Conservation (phyloP, 2,113 vertebrate species). For the Bubo scandiacus region DNA sequence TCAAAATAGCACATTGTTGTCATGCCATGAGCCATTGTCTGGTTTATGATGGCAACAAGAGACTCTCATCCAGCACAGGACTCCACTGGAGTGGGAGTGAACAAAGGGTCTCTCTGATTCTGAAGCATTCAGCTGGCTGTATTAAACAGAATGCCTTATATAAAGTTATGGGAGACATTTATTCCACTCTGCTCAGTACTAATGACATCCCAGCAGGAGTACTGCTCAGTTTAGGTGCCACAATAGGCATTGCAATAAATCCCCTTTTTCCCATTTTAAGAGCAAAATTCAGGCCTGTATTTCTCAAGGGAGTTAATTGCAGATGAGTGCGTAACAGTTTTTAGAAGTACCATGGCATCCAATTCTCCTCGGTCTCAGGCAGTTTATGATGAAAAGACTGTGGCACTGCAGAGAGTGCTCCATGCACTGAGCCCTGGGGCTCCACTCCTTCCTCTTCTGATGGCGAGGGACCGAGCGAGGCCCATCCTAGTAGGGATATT, state of each 20-base stretch:
- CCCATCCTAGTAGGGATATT: background rate
- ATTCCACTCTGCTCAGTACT: background rate
- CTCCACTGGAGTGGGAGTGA: background rate
- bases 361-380: background rate
- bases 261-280: background rate
- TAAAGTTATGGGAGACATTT: background rate
- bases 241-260: background rate
- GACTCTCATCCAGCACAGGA: background rate
- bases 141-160: background rate
- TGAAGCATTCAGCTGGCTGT: background rate
- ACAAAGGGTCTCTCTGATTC: background rate
- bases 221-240: background rate
- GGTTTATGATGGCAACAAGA: slow-evolving; percentile 32
- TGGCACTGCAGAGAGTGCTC: background rate
- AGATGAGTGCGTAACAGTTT: background rate
- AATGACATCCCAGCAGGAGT: background rate
- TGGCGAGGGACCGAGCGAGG: background rate
- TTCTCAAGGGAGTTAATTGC: background rate
- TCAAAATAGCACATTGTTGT: background rate
- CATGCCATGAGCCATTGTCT: background rate
- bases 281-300: background rate
- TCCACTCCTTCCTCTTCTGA: background rate
- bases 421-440: background rate
- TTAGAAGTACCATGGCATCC: background rate
- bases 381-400: background rate